A percentile compares a stretch with the other conserved stretches of the same genome.
Conservation (phyloP, 2,797 vertebrate species). For the Karalla daura region DNA sequence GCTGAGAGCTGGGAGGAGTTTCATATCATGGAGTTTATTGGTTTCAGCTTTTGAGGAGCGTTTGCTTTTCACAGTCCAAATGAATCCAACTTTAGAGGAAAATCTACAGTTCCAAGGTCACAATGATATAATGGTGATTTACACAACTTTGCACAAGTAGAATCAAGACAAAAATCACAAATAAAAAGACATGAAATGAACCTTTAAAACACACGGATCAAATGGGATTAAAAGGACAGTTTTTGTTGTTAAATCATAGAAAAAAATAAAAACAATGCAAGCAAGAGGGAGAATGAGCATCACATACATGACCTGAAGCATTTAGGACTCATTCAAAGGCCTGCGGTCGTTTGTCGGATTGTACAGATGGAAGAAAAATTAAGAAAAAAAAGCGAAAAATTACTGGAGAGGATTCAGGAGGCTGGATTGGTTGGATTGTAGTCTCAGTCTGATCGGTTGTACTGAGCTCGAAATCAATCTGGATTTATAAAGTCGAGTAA, state of each 20-base stretch:
- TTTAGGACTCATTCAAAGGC: slow-evolving; percentile 63
- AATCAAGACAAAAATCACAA: slow-evolving; percentile 42
- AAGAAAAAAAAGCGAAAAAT: slow-evolving; percentile 1
- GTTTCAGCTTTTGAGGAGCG: too few species aligned
- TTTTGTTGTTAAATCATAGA: slow-evolving; percentile 69
- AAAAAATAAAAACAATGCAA: slow-evolving; percentile 63
- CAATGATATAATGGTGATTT: slow-evolving; percentile 21
- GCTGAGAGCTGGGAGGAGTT: neutral
- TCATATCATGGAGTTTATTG: neutral
- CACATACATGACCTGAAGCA: slow-evolving; percentile 33
- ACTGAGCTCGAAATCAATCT: too few species aligned
- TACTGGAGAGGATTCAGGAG: too few species aligned
- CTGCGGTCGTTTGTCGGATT: slow-evolving; percentile 1
- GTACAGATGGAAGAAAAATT: neutral
- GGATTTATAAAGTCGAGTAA: too few species aligned
- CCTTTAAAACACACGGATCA: slow-evolving; percentile 44
- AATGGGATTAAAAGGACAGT: slow-evolving; percentile 60
- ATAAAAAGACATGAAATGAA: slow-evolving; percentile 39
- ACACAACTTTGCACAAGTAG: slow-evolving; percentile 12
- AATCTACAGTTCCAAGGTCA: slow-evolving; percentile 57
- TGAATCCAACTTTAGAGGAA: neutral
- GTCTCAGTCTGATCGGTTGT: too few species aligned
- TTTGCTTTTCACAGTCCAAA: too few species aligned
- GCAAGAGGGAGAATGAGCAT: slow-evolving; percentile 47
- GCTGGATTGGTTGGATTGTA: too few species aligned